Evolutionary conservation across 2,797 vertebrate genomes (phyloP).

Genomic region (Syngnathus acus): DNA sequence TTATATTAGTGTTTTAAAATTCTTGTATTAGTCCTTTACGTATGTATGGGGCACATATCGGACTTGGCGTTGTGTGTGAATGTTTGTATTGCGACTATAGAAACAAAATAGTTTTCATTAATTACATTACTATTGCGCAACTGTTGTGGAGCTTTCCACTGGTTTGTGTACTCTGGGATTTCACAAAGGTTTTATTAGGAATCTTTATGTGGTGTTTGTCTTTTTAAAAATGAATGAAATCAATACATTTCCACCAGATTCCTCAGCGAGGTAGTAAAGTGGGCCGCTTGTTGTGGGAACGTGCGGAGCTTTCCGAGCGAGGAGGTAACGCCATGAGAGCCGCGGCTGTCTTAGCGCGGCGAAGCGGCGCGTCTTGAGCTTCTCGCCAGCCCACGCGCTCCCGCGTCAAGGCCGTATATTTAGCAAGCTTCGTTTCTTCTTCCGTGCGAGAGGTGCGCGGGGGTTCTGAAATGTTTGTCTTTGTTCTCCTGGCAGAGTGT

Average conservation of each 20-base stretch:
- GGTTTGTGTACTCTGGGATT: neutral
- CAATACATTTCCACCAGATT: conserved; percentile 8
- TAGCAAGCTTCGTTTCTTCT: conserved; percentile 62
- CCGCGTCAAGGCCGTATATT: conserved; percentile 66
- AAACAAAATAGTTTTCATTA: no score
- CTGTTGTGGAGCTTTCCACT: neutral
- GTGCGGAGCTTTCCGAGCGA: conserved; percentile 24
- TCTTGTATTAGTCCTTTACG: no score
- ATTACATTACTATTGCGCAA: no score
- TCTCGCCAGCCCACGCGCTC: conserved; percentile 61
- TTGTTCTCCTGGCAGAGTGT: conserved; percentile 69
- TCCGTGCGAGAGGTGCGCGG: conserved; percentile 52
- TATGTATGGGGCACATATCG: neutral
- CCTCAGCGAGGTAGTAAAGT: conserved; percentile 17
- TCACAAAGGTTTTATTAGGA: neutral
- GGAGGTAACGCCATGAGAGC: conserved; percentile 30
- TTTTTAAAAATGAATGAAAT: conserved; percentile 33
- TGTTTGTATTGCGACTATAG: neutral
- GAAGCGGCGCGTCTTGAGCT: conserved; percentile 56
- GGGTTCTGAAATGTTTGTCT: conserved; percentile 69
- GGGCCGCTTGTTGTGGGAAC: conserved; percentile 37
- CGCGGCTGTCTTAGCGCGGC: conserved; percentile 49
- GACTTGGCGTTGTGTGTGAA: neutral
- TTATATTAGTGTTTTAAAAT: neutral
- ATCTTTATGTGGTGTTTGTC: neutral